Percentiles rank a stretch among this genome's conserved stretches.
Conservation (phyloP, 2,888 invertebrate species). For the Leucophora obtusa region DNA sequence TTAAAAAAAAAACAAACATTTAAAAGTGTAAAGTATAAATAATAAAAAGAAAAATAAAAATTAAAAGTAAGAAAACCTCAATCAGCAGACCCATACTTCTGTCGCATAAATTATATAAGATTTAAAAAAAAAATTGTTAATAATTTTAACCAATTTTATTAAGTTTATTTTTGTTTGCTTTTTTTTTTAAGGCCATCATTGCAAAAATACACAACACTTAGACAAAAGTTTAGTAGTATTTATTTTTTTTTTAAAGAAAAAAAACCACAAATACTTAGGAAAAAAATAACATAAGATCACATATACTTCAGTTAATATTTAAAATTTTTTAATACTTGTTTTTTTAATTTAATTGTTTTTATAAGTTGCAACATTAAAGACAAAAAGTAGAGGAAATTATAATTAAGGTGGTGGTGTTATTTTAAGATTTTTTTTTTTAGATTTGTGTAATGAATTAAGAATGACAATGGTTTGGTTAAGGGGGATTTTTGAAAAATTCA, state of each 20-base stretch:
- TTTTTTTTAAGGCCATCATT: constrained; percentile 28
- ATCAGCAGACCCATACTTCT: constrained; percentile 42
- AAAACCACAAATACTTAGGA: constrained; percentile 60
- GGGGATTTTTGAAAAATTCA: background rate
- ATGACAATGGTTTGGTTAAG: constrained; percentile 9
- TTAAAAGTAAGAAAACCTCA: constrained; percentile 34
- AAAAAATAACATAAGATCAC: constrained; percentile 58
- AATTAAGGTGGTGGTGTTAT: constrained; percentile 67
- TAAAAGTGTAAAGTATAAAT: constrained; percentile 56
- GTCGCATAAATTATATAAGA: background rate
- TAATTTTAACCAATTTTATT: background rate
- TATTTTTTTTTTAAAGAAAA: constrained; percentile 27
- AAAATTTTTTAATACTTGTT: constrained; percentile 26
- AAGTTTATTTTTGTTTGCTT: constrained; percentile 16
- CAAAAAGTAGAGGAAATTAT: constrained; percentile 76
- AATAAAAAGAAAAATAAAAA: constrained; percentile 37
- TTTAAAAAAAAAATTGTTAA: background rate
- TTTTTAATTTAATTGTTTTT: constrained; percentile 58
- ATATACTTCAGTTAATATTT: constrained; percentile 59
- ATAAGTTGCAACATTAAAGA: constrained; percentile 79
- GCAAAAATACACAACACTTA: constrained; percentile 51
- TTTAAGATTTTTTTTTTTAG: constrained; percentile 54
- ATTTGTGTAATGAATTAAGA: constrained; percentile 38
- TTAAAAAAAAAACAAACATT: constrained; percentile 55
- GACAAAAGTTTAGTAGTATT: constrained; percentile 45